Evolutionary conservation across 2,888 invertebrate species (phyloP), one percentile per base, ranked within the genome.

Genomic region (Diadromus collaris): DNA sequence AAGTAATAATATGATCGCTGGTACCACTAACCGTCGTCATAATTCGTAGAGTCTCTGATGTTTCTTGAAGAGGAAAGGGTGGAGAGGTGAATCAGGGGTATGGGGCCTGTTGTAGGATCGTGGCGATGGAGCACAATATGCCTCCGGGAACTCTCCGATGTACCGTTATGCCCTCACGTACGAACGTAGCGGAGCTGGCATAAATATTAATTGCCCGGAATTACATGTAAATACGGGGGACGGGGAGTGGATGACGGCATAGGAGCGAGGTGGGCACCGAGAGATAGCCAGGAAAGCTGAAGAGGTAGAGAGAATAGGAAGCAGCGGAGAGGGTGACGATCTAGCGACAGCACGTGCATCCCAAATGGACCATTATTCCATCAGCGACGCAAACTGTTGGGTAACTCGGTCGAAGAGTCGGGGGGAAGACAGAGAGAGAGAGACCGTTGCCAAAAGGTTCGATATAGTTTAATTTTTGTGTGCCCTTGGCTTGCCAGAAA

Each of bases 341-440:
- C 81, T 83, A 83, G 84, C 86, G 86, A 88, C 88, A 86, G 85
- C 86, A 88, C 87, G 88, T 87, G 89, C 89, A 89, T 89, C 87
- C 88, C 86, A 89, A 89, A 89, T 89, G 88, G 88, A 89, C 89
- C 87, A 89, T 89, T 89, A 89, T 89, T 89, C 88, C 88, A 89
- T 89, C 89, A 89, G 88, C 85, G 86, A 84, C 85, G 86, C 84
- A 88, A 89, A 89, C 88, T 89, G 89, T 86, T 86, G 86, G 87
- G 84, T 87, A 89, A 89, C 88, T 89, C 86, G 86, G 85, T 85
- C 86, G 83, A 87, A 84, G 84, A 84, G 83, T 73, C 74, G 82
- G 82, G 81, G 77, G 83, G 79, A 10, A 0, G 34, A 34, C 9
- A 34, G 34, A 34, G 38, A 38, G 13, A 38, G 38, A 10, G 38